Evolutionary conservation across 2,113 vertebrate genomes (phyloP).

Genomic region (Gadus macrocephalus): DNA sequence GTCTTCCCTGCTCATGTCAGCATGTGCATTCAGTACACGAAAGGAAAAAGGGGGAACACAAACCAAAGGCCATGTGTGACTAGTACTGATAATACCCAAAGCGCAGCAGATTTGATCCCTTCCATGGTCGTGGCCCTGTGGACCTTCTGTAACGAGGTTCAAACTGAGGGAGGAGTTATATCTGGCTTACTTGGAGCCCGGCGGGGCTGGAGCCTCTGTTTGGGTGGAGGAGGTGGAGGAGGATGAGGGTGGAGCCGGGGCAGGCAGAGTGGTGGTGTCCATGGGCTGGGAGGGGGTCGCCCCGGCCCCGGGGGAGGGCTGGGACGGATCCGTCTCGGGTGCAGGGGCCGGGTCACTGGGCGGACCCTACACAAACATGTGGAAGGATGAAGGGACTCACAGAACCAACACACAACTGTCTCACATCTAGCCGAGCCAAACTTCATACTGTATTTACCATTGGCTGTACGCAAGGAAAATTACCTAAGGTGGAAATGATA

Average conservation of each 20-base stretch:
- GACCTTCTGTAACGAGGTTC: neutral
- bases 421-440: too few species aligned
- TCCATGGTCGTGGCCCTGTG: neutral
- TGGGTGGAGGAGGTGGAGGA: slow-evolving; percentile 56
- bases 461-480: too few species aligned
- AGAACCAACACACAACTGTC: too few species aligned
- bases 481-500: too few species aligned
- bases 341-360: slow-evolving; percentile 37
- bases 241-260: slow-evolving; percentile 34
- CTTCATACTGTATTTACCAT: too few species aligned
- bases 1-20: too few species aligned
- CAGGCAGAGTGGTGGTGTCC: slow-evolving; percentile 43
- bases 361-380: slow-evolving; percentile 39
- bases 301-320: slow-evolving; percentile 4
- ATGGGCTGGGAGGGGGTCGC: slow-evolving; percentile 36
- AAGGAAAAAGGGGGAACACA: neutral
- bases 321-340: slow-evolving; percentile 28
- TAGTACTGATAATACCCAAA: too few species aligned
- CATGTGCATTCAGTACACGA: too few species aligned
- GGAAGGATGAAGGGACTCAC: neutral
- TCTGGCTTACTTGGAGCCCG: slow-evolving; percentile 55
- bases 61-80: neutral
- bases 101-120: too few species aligned
- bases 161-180: neutral
- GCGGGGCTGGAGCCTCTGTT: slow-evolving; percentile 45